Conservation (phyloP, 2,113 vertebrate genomes). For the Ariopsis seemanni region DNA sequence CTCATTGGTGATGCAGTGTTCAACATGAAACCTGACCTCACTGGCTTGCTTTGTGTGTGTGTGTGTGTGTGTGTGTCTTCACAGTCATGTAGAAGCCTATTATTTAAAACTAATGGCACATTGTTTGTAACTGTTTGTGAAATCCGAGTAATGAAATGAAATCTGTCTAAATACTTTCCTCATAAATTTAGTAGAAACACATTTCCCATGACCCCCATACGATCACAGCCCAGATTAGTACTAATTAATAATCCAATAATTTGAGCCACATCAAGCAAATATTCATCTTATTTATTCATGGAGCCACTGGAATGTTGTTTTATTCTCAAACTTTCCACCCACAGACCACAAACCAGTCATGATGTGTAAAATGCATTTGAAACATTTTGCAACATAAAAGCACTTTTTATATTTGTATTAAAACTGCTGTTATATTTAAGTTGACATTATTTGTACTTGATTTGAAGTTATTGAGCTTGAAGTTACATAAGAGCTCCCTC, state of each 20-base stretch:
- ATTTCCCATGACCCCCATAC: constrained; percentile 23
- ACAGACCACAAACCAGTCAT: constrained; percentile 12
- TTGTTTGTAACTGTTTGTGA: not conserved
- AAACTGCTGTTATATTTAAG: not conserved
- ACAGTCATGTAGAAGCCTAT: not conserved
- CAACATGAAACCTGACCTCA: not conserved
- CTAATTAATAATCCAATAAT: constrained; percentile 28
- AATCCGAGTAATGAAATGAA: constrained; percentile 2
- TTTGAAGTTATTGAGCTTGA: constrained; percentile 7
- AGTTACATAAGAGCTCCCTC: not conserved
- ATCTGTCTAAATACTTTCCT: not conserved
- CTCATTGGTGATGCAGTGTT: not conserved
- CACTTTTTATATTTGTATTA: not conserved
- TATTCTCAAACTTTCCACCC: constrained; percentile 4
- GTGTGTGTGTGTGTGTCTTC: not conserved
- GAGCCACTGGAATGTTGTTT: not conserved
- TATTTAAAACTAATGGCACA: not conserved
- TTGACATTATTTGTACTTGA: not conserved
- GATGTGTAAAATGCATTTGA: not conserved
- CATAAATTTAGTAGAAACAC: constrained; percentile 6
- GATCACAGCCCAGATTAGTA: constrained; percentile 21
- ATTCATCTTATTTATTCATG: constrained; percentile 9
- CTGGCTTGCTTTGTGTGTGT: not conserved
- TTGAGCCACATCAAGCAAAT: constrained; percentile 2
- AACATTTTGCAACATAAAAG: constrained; percentile 17